Evolutionary conservation across 2,888 invertebrate genomes (phyloP).

Genomic region (Mantis religiosa): DNA sequence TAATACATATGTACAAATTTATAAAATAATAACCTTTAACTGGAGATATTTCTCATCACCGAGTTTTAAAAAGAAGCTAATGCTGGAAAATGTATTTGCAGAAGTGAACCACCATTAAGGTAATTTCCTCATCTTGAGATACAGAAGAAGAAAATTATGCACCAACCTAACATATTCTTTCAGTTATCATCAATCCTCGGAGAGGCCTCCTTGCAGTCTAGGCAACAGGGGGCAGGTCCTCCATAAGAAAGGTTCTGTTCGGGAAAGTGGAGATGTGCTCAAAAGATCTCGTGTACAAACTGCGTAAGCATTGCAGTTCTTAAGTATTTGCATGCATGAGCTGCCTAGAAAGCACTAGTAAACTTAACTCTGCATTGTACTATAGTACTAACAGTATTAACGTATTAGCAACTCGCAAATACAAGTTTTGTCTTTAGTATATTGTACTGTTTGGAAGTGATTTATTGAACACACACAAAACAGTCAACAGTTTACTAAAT

Average conservation of each 20-base stretch:
- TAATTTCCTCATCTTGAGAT: neutral
- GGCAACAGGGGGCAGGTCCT: constrained; percentile 36
- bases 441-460: neutral
- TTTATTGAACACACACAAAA: neutral
- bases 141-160: neutral
- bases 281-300: constrained; percentile 64
- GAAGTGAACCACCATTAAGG: neutral
- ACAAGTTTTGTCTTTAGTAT: neutral
- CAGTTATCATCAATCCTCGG: constrained; percentile 7
- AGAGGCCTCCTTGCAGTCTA: constrained; percentile 18
- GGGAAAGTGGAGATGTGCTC: constrained; percentile 58
- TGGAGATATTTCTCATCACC: too few species aligned
- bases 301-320: constrained; percentile 52
- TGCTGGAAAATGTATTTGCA: neutral
- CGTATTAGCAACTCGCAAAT: neutral
- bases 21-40: too few species aligned
- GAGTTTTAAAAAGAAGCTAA: too few species aligned
- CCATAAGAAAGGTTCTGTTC: constrained; percentile 61
- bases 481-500: neutral
- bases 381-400: neutral
- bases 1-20: too few species aligned
- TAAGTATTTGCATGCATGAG: neutral
- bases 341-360: neutral
- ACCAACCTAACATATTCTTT: neutral
- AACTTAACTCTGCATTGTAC: neutral